phyloP scores from a whole-genome alignment of 35 echinoderm and acorn worm genomes.

The Apostichopus japonicus region DNA sequence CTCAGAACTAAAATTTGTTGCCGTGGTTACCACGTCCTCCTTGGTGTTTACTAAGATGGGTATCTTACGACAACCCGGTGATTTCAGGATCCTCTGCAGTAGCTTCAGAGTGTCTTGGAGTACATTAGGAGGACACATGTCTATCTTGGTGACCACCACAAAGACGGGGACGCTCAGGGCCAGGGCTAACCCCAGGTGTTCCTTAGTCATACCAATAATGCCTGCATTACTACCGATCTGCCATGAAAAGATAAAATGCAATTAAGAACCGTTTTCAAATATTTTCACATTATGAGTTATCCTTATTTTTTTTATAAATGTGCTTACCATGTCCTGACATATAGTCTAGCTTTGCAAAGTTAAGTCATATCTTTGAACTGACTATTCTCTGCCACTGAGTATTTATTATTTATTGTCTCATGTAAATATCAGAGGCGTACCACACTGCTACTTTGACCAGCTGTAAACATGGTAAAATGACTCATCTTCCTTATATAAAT shows the following conservation, averaged over 20 bases:
- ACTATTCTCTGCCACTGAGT: too few species aligned
- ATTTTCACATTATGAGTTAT: too few species aligned
- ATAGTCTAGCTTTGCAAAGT: too few species aligned
- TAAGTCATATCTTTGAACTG: too few species aligned
- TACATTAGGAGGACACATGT: conserved; percentile 98
- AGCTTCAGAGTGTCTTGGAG: conserved; percentile 92
- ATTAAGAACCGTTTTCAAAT: too few species aligned
- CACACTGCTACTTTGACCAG: too few species aligned
- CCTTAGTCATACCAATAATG: conserved; percentile 98
- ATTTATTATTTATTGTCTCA: too few species aligned
- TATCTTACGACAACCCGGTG: conserved; percentile 96
- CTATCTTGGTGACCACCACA: conserved; percentile 97
- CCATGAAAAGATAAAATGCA: neutral
- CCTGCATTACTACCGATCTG: conserved; percentile 99
- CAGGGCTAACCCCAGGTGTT: conserved; percentile 91
- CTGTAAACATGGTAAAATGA: too few species aligned
- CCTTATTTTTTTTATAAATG: too few species aligned
- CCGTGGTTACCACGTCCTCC: conserved; percentile 92
- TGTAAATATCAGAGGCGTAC: too few species aligned
- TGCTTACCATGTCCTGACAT: too few species aligned
- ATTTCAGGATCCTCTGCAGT: conserved; percentile 94
- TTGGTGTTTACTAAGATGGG: conserved; percentile 91
- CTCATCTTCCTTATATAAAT: too few species aligned
- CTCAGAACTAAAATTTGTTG: conserved; percentile 99
- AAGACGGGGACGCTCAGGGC: conserved; percentile 96